These are phyloP conservation scores for Maccullochella peelii DNA, from an alignment of 2,113 vertebrate species.

Conservation along the genomic window DNA sequence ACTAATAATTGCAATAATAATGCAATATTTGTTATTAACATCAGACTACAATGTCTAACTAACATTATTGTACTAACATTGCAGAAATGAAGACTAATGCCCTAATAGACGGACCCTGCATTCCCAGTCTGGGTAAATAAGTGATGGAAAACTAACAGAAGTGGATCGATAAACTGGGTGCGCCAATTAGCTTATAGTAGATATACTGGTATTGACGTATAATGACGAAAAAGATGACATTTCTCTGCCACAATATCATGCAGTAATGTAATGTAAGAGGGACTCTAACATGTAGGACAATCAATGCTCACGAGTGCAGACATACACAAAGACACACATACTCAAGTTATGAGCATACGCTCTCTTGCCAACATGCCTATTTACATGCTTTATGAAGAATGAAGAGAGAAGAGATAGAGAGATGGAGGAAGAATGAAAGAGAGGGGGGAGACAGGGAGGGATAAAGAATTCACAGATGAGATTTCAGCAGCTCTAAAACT, in stretches of 20 bases:
- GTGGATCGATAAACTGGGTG: background rate
- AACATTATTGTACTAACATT: background rate
- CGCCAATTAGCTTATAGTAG: background rate
- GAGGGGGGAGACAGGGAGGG: slow-evolving; percentile 26
- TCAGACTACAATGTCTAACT: background rate
- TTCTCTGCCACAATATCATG: background rate
- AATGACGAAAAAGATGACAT: background rate
- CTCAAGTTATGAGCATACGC: slow-evolving; percentile 23
- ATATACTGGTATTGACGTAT: background rate
- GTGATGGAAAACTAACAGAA: background rate
- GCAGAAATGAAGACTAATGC: background rate
- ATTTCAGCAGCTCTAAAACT: slow-evolving; percentile 81
- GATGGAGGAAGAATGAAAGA: slow-evolving; percentile 51
- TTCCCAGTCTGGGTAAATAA: background rate
- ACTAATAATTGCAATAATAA: slow-evolving; percentile 11
- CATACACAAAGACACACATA: slow-evolving; percentile 17
- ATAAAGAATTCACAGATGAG: slow-evolving; percentile 72
- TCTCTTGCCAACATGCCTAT: slow-evolving; percentile 45
- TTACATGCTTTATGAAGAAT: slow-evolving; percentile 51
- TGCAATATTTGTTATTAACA: background rate
- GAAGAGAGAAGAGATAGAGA: slow-evolving; percentile 38
- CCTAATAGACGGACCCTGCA: background rate
- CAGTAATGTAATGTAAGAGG: background rate
- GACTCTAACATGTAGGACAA: background rate
- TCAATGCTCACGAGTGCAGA: background rate